phyloP scores from a whole-genome alignment of 2,888 invertebrate species.

The Leptinotarsa tumamoca region DNA sequence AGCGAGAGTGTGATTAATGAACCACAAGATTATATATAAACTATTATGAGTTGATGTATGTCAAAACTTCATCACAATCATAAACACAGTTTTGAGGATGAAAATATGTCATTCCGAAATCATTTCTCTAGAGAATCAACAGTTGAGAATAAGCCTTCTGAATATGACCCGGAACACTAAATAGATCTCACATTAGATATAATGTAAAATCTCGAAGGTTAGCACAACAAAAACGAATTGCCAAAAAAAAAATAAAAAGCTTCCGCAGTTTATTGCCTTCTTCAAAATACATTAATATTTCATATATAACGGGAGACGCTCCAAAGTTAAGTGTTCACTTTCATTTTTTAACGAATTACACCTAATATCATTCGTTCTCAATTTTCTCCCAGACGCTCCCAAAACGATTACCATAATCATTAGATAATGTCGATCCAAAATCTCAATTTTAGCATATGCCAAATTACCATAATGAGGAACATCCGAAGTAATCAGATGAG shows the following conservation, averaged over 20 bases:
- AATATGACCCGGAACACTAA: too few species aligned
- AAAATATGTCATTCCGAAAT: too few species aligned
- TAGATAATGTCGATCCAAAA: conserved; percentile 11
- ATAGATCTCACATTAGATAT: too few species aligned
- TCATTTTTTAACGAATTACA: not conserved
- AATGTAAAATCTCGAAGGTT: too few species aligned
- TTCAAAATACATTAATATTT: not conserved
- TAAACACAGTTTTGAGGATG: too few species aligned
- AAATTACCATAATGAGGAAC: conserved; percentile 8
- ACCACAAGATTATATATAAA: not conserved
- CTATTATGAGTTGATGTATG: too few species aligned
- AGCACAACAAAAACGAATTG: too few species aligned
- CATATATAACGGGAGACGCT: not conserved
- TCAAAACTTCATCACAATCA: too few species aligned
- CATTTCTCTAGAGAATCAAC: too few species aligned
- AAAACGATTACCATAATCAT: conserved; percentile 13
- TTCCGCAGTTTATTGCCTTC: too few species aligned
- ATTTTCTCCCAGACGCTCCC: conserved; percentile 1
- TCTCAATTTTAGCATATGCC: conserved; percentile 11
- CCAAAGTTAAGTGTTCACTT: not conserved
- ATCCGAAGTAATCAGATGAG: conserved; percentile 1
- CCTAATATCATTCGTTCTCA: not conserved
- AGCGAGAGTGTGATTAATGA: not conserved
- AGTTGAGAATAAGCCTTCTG: too few species aligned
- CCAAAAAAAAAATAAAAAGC: too few species aligned